Evolutionary conservation across 2,797 vertebrate species (phyloP).

Genomic region (Clarias platycephalus): DNA sequence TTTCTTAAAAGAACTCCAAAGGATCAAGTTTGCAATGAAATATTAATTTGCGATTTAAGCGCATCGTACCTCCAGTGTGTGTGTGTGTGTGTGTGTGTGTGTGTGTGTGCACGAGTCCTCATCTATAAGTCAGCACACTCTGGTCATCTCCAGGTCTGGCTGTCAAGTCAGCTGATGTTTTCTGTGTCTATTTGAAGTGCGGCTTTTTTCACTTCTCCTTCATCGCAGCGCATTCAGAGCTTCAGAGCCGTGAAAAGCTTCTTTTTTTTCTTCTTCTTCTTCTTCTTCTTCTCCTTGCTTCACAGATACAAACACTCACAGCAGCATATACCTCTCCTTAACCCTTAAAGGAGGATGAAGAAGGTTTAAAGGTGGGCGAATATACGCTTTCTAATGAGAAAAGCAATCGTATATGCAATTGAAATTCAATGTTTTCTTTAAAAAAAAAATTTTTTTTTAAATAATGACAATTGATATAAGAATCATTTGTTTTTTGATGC

Average conservation of each 20-base stretch:
- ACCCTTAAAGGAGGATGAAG: not conserved
- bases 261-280: constrained; percentile 1
- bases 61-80: constrained; percentile 61
- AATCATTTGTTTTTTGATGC: too few species aligned
- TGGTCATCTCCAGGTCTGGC: constrained; percentile 44
- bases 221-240: constrained; percentile 6
- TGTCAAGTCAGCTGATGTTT: constrained; percentile 42
- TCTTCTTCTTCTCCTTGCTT: constrained; percentile 8
- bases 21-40: constrained; percentile 66
- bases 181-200: constrained; percentile 33
- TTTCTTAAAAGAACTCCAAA: constrained; percentile 65
- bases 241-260: constrained; percentile 31
- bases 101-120: constrained; percentile 42
- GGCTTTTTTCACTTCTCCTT: constrained; percentile 20
- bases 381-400: not conserved
- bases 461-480: too few species aligned
- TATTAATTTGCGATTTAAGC: constrained; percentile 71
- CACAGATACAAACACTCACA: not conserved
- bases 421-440: too few species aligned
- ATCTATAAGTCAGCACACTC: constrained; percentile 43
- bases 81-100: not conserved
- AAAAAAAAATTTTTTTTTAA: too few species aligned
- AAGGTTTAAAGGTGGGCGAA: not conserved
- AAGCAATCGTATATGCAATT: too few species aligned
- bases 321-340: not conserved